Evolutionary conservation across 2,888 invertebrate genomes (phyloP).

Genomic region (Synergus laeviventris): DNA sequence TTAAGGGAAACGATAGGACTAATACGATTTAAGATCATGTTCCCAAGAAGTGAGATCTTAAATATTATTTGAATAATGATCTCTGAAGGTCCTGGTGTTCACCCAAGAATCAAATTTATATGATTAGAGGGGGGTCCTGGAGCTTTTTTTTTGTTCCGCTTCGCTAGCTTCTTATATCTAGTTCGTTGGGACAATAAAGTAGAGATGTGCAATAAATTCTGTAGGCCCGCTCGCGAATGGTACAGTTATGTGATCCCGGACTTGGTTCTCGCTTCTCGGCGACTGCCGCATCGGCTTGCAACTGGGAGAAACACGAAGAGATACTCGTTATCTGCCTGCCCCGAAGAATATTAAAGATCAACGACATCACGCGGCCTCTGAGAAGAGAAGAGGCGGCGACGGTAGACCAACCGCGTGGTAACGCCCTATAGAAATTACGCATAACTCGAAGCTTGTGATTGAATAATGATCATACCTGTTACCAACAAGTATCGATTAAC

Average conservation of each 20-base stretch:
- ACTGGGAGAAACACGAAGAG: conserved; percentile 46
- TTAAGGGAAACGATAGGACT: neutral
- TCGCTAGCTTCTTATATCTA: neutral
- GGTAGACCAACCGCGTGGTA: conserved; percentile 6
- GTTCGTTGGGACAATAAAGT: conserved; percentile 53
- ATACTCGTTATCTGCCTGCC: conserved; percentile 51
- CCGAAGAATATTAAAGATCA: conserved; percentile 53
- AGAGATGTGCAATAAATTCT: conserved; percentile 55
- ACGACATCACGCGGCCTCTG: conserved; percentile 47
- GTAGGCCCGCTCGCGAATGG: conserved; percentile 48
- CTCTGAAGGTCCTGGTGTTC: no score
- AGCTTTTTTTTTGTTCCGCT: neutral
- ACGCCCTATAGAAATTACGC: conserved; percentile 3
- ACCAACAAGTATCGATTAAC: neutral
- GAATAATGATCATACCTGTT: neutral
- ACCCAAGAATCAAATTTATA: no score
- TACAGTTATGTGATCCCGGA: conserved; percentile 60
- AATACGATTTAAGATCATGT: neutral
- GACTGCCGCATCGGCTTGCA: conserved; percentile 46
- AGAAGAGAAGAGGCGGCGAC: neutral
- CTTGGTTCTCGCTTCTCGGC: conserved; percentile 53
- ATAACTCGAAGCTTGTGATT: neutral
- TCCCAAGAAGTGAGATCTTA: no score
- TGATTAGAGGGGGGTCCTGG: neutral
- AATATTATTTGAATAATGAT: no score